Evolutionary conservation across 2,113 vertebrate species (phyloP).

Genomic region (Misgurnus anguillicaudatus): DNA sequence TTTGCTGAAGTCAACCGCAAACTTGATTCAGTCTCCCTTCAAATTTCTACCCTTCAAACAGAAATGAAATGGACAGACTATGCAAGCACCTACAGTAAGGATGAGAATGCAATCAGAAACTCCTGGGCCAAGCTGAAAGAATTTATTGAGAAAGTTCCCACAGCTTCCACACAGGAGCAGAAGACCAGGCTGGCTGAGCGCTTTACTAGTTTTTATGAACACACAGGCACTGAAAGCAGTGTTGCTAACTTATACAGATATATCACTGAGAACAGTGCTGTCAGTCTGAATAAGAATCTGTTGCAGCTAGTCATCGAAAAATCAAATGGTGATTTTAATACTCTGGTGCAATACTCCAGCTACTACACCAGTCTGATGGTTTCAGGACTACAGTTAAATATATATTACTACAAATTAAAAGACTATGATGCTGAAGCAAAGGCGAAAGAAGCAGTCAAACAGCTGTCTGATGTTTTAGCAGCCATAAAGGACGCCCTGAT

Average conservation of each 20-base stretch:
- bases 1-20: neutral
- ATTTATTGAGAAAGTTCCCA: neutral
- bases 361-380: slow-evolving; percentile 33
- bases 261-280: neutral
- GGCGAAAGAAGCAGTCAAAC: neutral
- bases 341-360: slow-evolving; percentile 14
- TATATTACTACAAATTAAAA: slow-evolving; percentile 8
- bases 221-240: slow-evolving; percentile 7
- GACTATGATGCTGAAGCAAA: neutral
- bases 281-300: neutral
- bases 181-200: slow-evolving; percentile 10
- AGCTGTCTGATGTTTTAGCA: slow-evolving; percentile 2
- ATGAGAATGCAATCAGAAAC: slow-evolving; percentile 31
- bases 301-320: slow-evolving; percentile 2
- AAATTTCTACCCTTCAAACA: slow-evolving; percentile 1
- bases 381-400: slow-evolving; percentile 20
- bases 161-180: neutral
- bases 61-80: slow-evolving; percentile 4
- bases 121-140: slow-evolving; percentile 30
- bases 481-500: slow-evolving; percentile 9
- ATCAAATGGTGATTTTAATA: slow-evolving; percentile 29
- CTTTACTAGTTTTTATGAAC: slow-evolving; percentile 25
- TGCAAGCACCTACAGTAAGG: slow-evolving; percentile 16
- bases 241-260: slow-evolving; percentile 27
- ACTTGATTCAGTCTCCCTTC: neutral